Evolutionary conservation across 1,140 invertebrate genomes (phyloP).

Genomic region (Papilio xuthus): DNA sequence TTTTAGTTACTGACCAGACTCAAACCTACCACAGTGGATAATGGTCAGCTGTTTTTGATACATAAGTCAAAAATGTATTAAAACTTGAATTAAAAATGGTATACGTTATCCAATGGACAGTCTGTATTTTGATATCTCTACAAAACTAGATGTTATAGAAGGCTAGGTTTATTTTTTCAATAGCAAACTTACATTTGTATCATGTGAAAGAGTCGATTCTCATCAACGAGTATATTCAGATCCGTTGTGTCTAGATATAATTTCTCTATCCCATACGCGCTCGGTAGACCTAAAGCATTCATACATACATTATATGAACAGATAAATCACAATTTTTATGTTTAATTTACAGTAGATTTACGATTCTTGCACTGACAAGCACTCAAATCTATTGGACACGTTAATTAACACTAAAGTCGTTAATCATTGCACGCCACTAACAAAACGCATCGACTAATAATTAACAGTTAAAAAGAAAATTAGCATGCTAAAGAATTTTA

Average conservation of each 20-base stretch:
- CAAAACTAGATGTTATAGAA: not conserved
- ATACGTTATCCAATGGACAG: not conserved
- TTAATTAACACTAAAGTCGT: constrained; percentile 1
- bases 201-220: constrained; percentile 67
- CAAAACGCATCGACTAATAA: constrained; percentile 21
- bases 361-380: not conserved
- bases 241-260: constrained; percentile 65
- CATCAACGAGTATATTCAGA: constrained; percentile 68
- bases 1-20: too few species aligned
- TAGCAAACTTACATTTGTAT: constrained; percentile 70
- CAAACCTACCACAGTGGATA: too few species aligned
- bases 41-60: not conserved
- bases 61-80: too few species aligned
- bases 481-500: not conserved
- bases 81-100: not conserved
- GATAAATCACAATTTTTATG: constrained; percentile 34
- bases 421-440: constrained; percentile 10
- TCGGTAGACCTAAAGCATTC: constrained; percentile 63
- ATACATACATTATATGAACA: constrained; percentile 27
- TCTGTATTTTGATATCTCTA: not conserved
- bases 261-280: constrained; percentile 59
- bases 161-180: not conserved
- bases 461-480: constrained; percentile 23
- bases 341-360: not conserved
- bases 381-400: constrained; percentile 5